Evolutionary conservation across 2,113 vertebrate genomes (phyloP).

Genomic region (Melanerpes aurifrons): DNA sequence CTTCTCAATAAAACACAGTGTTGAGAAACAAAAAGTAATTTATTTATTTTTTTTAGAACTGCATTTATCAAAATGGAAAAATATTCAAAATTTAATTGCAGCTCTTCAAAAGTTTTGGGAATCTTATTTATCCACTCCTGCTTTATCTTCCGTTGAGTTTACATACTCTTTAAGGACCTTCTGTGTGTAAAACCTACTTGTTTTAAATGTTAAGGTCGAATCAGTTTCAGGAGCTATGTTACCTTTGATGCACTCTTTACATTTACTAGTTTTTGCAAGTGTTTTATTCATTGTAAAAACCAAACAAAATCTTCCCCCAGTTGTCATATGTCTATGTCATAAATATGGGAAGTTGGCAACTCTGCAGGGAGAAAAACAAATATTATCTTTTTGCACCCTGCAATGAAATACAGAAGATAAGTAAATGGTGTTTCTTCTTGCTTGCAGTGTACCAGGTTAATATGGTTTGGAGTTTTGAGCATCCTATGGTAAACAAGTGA

Average conservation of each 20-base stretch:
- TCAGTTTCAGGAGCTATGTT: background rate
- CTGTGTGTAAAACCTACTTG: background rate
- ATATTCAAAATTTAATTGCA: background rate
- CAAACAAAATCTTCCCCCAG: background rate
- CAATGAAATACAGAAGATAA: background rate
- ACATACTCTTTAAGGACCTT: background rate
- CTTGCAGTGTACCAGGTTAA: background rate
- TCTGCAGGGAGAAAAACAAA: background rate
- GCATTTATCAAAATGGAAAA: background rate
- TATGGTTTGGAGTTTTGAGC: background rate
- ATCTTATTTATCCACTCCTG: background rate
- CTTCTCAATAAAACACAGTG: background rate
- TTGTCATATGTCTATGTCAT: background rate
- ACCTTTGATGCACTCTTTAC: background rate
- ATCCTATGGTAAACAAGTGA: background rate
- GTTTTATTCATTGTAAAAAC: background rate
- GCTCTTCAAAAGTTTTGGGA: background rate
- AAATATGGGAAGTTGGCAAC: background rate
- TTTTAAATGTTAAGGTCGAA: background rate
- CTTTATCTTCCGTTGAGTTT: background rate
- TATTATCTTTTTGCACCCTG: background rate
- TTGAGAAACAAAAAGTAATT: background rate
- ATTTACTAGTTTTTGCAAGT: background rate
- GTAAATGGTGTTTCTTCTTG: background rate
- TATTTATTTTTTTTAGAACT: background rate